These are phyloP conservation scores for Synergus laeviventris DNA, from an alignment of 2,888 invertebrate genomes.

Conservation along the genomic window DNA sequence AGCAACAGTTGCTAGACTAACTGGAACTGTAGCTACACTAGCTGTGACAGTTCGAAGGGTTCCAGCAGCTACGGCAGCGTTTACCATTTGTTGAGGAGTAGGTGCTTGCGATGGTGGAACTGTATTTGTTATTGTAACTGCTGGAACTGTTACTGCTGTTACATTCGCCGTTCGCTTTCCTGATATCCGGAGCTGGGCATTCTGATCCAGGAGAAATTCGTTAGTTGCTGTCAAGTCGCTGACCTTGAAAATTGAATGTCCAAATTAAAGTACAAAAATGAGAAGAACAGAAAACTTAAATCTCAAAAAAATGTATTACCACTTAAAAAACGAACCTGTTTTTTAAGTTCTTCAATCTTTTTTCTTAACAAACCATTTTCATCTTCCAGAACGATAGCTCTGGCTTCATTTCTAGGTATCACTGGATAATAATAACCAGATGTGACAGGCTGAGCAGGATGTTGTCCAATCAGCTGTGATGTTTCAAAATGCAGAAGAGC, in stretches of 20 bases:
- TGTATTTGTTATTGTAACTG: constrained; percentile 80
- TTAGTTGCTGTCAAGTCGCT: constrained; percentile 86
- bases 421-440: constrained; percentile 72
- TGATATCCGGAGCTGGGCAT: constrained; percentile 83
- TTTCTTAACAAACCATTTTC: constrained; percentile 83
- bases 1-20: constrained; percentile 80
- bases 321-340: constrained; percentile 77
- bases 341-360: constrained; percentile 83
- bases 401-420: constrained; percentile 73
- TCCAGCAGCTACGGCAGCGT: constrained; percentile 74
- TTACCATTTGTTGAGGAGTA: constrained; percentile 76
- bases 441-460: constrained; percentile 67
- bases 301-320: constrained; percentile 5
- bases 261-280: not conserved
- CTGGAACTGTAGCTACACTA: constrained; percentile 80
- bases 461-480: constrained; percentile 70
- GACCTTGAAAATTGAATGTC: constrained; percentile 73
- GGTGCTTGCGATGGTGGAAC: constrained; percentile 77
- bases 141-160: constrained; percentile 80
- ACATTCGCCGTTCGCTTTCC: constrained; percentile 78
- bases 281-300: constrained; percentile 28
- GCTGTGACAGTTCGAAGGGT: constrained; percentile 79
- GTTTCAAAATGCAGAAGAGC: constrained; percentile 71
- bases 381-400: constrained; percentile 80
- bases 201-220: constrained; percentile 87